Percentiles rank a stretch among this genome's conserved stretches.
phyloP scores from a whole-genome alignment of 2,113 vertebrate species.

The Erythrolamprus reginae region DNA sequence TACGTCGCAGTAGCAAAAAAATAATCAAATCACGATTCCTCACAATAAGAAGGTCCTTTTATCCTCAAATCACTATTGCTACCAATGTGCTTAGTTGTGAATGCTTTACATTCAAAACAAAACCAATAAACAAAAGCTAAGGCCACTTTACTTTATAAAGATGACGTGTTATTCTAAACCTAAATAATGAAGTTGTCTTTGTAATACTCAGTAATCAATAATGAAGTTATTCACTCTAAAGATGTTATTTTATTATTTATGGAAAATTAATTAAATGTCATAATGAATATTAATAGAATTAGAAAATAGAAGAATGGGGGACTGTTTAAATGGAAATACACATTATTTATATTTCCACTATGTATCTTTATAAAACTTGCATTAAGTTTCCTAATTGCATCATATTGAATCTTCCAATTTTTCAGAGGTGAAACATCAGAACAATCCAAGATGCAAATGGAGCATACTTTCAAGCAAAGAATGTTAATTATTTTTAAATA shows the following conservation, averaged over 20 bases:
- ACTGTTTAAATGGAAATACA: conserved; percentile 12
- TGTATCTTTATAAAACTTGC: neutral
- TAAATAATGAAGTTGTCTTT: neutral
- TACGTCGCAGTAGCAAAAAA: neutral
- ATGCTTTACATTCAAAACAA: neutral
- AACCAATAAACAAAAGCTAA: neutral
- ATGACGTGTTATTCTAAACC: neutral
- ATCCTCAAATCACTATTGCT: neutral
- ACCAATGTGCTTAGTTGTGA: neutral
- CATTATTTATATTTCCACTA: neutral
- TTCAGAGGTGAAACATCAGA: neutral
- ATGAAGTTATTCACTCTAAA: neutral
- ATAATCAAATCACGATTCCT: neutral
- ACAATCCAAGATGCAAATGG: neutral
- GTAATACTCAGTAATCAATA: too few relatives aligned
- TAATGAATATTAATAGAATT: conserved; percentile 27
- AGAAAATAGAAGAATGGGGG: neutral
- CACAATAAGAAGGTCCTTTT: neutral
- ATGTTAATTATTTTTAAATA: neutral
- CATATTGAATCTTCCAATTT: neutral
- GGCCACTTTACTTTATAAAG: neutral
- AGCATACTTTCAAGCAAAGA: conserved; percentile 22
- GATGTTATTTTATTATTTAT: neutral
- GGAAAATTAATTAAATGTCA: conserved; percentile 8
- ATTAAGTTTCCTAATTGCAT: accelerated